These are phyloP conservation scores for Nannospalax galili DNA, from an alignment of 2,113 vertebrate genomes.

Conservation along the genomic window DNA sequence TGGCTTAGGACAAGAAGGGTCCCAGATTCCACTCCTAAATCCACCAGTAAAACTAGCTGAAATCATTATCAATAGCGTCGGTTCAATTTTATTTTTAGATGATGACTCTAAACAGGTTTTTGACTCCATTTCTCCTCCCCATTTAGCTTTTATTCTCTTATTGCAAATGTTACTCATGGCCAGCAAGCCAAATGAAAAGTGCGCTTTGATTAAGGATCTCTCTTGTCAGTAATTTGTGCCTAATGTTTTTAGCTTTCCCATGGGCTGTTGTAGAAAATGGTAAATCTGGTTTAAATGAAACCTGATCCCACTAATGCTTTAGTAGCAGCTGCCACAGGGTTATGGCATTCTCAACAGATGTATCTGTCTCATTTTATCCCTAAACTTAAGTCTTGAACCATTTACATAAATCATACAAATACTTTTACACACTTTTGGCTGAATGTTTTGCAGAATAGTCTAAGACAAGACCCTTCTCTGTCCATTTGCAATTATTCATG, in stretches of 20 bases:
- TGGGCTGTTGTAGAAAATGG: slow-evolving; percentile 88
- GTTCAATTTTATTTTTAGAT: slow-evolving; percentile 64
- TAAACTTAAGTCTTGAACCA: slow-evolving; percentile 82
- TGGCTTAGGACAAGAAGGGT: background rate
- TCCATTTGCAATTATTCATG: background rate
- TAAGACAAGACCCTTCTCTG: background rate
- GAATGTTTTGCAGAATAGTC: slow-evolving; percentile 72
- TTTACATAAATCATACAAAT: slow-evolving; percentile 84
- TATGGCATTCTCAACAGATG: slow-evolving; percentile 87
- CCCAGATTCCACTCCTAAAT: background rate
- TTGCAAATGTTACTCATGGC: slow-evolving; percentile 77
- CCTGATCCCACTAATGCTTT: slow-evolving; percentile 89
- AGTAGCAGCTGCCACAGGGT: slow-evolving; percentile 88
- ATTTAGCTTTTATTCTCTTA: slow-evolving; percentile 72
- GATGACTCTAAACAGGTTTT: slow-evolving; percentile 58
- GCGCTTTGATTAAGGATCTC: slow-evolving; percentile 88
- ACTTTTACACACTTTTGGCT: slow-evolving; percentile 70
- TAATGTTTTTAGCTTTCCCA: slow-evolving; percentile 90
- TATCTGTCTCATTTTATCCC: slow-evolving; percentile 86
- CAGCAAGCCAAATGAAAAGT: slow-evolving; percentile 88
- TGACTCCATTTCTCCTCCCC: slow-evolving; percentile 62
- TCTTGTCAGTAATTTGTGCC: slow-evolving; percentile 89
- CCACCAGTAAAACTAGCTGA: background rate
- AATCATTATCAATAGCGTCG: background rate
- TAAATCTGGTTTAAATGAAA: slow-evolving; percentile 93